A percentile compares a stretch with the other conserved stretches of the same genome.
phyloP scores from a whole-genome alignment of 2,113 vertebrate species.

The Ardeotis arabs region DNA sequence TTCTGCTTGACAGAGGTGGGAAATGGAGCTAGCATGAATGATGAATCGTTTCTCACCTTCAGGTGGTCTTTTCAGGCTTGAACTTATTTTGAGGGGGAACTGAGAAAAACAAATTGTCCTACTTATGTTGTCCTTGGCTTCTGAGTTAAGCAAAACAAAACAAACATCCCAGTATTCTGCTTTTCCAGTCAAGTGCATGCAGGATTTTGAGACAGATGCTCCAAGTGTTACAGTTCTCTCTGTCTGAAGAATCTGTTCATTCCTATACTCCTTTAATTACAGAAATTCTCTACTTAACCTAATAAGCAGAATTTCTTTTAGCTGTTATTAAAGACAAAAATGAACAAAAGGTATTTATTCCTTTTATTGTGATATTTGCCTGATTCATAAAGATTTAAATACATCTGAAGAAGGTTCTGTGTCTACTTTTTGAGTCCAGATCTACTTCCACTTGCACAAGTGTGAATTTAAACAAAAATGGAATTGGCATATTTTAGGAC shows the following conservation, averaged over 20 bases:
- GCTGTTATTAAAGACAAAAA: slow-evolving; percentile 9
- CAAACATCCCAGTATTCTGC: not conserved
- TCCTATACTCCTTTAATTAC: slow-evolving; percentile 15
- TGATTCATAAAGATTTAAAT: not conserved
- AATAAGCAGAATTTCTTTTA: not conserved
- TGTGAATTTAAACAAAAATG: not conserved
- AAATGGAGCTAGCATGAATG: not conserved
- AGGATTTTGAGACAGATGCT: not conserved
- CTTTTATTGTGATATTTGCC: not conserved
- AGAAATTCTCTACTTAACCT: not conserved
- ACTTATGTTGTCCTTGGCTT: slow-evolving; percentile 52
- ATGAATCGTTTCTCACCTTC: slow-evolving; percentile 14
- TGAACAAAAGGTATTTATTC: not conserved
- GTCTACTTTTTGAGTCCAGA: not conserved
- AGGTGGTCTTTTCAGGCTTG: slow-evolving; percentile 44
- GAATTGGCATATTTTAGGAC: not conserved
- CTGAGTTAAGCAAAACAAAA: not conserved
- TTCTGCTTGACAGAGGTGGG: slow-evolving; percentile 4
- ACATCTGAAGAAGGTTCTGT: not conserved
- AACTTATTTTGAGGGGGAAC: slow-evolving; percentile 10
- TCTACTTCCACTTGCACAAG: not conserved
- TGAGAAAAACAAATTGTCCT: slow-evolving; percentile 37
- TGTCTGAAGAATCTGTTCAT: slow-evolving; percentile 2
- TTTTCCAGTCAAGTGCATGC: not conserved
- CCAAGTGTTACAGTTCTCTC: not conserved